Percentiles rank a stretch among this genome's conserved stretches.
phyloP scores from a whole-genome alignment of 2,888 invertebrate species.

The Acleris emargana region DNA sequence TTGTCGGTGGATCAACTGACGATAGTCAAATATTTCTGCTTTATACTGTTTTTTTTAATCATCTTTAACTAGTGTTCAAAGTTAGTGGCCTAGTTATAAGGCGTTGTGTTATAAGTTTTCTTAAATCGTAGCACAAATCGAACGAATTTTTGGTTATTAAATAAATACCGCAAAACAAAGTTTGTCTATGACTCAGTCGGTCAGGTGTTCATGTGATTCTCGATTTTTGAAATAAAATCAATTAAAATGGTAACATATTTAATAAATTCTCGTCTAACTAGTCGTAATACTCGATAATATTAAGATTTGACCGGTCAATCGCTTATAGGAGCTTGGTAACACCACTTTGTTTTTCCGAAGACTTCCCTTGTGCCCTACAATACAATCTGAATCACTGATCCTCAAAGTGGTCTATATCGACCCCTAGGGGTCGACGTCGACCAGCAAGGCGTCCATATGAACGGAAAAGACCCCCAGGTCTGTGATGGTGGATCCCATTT shows the following conservation, averaged over 20 bases:
- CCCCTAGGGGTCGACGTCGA: no score
- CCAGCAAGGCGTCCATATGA: no score
- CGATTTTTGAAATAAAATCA: conserved; percentile 44
- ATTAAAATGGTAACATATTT: conserved; percentile 3
- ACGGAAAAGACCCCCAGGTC: no score
- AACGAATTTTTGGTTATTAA: conserved; percentile 9
- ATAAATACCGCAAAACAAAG: conserved; percentile 39
- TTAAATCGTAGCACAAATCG: background rate
- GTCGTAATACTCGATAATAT: conserved; percentile 13
- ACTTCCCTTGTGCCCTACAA: no score
- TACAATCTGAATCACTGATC: no score
- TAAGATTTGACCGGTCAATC: background rate
- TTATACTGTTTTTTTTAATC: conserved; percentile 29
- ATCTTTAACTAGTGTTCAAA: conserved; percentile 2
- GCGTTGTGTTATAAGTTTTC: background rate
- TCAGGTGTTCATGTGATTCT: conserved; percentile 60
- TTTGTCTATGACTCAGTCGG: conserved; percentile 47
- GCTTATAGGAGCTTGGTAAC: no score
- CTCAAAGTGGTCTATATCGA: no score
- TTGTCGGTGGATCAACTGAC: conserved; percentile 41
- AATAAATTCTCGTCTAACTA: background rate
- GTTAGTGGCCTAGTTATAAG: background rate
- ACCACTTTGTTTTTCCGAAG: no score
- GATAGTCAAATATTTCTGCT: conserved; percentile 35
- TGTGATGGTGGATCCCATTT: no score